Base-by-base conservation (phyloP, 2,888 invertebrate genomes). In the Acutogordius australiensis region DNA sequence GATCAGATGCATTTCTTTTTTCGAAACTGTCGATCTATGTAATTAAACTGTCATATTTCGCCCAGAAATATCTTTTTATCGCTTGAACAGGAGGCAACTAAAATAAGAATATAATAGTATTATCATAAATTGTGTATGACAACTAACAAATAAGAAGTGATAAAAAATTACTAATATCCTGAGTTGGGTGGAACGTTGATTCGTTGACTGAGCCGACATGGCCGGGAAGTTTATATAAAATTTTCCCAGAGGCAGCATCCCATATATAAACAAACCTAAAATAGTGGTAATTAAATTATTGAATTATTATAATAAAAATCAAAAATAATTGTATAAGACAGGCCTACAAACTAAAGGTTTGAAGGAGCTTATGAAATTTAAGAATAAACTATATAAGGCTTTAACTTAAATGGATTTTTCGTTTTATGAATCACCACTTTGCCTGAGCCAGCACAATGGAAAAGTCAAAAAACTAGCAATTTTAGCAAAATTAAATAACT, bases 191-290 rank as follows among this genome's bases (percentile, higher is more conserved):
- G 71, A 99, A 90, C 71, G 85, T 84, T 1, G 88, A 80, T 70
- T 86, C 88, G 69, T 91, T 94, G 29, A 99, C 88, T 63, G 88
- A 82, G 44, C 97, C 97, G 72, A 86, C 83, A 72, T 99, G 97
- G 0, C 97, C 97, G 0, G 97, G 94, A 65, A 99, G 76, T 73
- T 88, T 90, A 74, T 94, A 99, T 37, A 90, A 72, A 65, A 94
- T 82, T 63, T 87, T 77, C 29, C 90, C 77, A 0, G 84, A 79
- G 1, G 84, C 84, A 1, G 88, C 87, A 71, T 97, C 91, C 97
- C 97, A 99, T 63, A 97, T 77, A 71, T 91, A 88, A 30, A 91
- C 82, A 73, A 81, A 85, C 57, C 94, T 77, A 73, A n/a, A n/a
- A n/a, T n/a, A n/a, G n/a, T n/a, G n/a, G n/a, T n/a, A n/a, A n/a